Conservation (phyloP, 2,888 invertebrate species). For the Drosophila colorata region DNA sequence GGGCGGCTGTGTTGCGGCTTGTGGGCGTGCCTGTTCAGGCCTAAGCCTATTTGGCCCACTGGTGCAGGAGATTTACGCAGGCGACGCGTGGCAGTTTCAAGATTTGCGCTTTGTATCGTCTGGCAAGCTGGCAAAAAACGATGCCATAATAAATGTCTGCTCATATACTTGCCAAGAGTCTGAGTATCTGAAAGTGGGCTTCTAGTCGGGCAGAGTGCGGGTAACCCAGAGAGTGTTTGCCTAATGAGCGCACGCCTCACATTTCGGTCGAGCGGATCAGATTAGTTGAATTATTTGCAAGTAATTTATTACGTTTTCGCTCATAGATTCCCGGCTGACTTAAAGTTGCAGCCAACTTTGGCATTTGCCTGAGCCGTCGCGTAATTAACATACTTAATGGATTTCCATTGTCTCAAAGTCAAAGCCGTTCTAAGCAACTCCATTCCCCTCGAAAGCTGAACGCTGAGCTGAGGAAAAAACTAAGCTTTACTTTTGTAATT, state of each 20-base stretch:
- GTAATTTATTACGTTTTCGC: conserved; percentile 79
- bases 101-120: conserved; percentile 48
- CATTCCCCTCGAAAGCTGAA: background rate
- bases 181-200: background rate
- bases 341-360: conserved; percentile 31
- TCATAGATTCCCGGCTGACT: conserved; percentile 56
- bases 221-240: conserved; percentile 29
- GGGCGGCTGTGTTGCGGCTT: background rate
- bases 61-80: conserved; percentile 66
- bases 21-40: conserved; percentile 5
- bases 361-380: conserved; percentile 49
- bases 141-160: conserved; percentile 73
- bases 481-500: conserved; percentile 8
- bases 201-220: background rate
- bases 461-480: background rate
- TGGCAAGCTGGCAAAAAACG: conserved; percentile 55
- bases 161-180: conserved; percentile 55
- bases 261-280: conserved; percentile 61
- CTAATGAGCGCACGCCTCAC: conserved; percentile 77
- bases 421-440: conserved; percentile 7
- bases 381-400: conserved; percentile 78
- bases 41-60: conserved; percentile 61
- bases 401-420: conserved; percentile 61
- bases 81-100: conserved; percentile 72
- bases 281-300: conserved; percentile 81